Evolutionary conservation across 1,140 invertebrate genomes (phyloP), one percentile per base, ranked within the genome.

Genomic region (Zaprionus inermis): DNA sequence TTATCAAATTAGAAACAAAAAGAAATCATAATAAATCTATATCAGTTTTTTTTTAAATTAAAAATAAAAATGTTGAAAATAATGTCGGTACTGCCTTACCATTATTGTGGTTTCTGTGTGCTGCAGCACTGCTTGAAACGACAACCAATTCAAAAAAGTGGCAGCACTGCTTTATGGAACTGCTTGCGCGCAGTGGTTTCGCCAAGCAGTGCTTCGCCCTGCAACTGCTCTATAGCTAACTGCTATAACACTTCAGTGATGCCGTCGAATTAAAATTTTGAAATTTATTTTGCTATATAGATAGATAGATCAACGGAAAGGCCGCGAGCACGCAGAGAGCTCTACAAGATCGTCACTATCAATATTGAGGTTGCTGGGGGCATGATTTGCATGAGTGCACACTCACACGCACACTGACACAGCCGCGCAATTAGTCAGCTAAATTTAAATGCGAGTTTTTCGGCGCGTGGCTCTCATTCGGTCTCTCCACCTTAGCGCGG

Each of bases 401-500:
- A 38, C 22, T 32, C 30, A 32, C 30, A 32, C 18, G 34, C 7
- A 56, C 20, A 41, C n/a, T 7, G 0, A 41, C 38, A 41, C n/a
- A 41, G n/a, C 7, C n/a, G 38, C 38, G n/a, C 38, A 44, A 44
- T 30, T 28, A 65, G n/a, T 28, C 28, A 56, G 55, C 32, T 49
- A 56, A 54, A 30, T 52, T 32, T 34, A 32, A 36, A 67, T n/a
- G 44, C 28, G 58, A 54, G 60, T 46, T 34, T 56, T 51, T 18
- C 41, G 16, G 64, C 64, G 71, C 64, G 63, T 68, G 71, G 36
- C 14, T 74, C 68, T 83, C 60, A 54, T 54, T 34, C n/a, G 16
- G 28, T 20, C 18, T 58, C 36, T 24, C 30, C 49, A 56, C 34
- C 44, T 67, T 44, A 24, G 10, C 24, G n/a, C 18, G 24, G 3